Base-by-base conservation (phyloP, 2,797 vertebrate species). In the Garrulus glandarius region DNA sequence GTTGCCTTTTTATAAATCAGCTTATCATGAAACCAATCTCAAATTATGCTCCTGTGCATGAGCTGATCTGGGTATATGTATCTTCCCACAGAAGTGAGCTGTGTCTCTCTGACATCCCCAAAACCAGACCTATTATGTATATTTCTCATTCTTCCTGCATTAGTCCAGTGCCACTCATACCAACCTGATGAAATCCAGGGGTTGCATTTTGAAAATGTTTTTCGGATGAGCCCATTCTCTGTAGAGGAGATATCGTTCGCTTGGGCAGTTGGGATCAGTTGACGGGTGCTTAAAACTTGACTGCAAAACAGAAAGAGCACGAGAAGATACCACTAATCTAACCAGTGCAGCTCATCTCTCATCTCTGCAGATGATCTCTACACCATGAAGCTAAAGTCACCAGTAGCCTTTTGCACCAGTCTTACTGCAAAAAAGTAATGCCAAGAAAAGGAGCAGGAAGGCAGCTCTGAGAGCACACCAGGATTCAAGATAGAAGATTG, bases 131-230 rank as follows among this genome's bases (percentile, higher is more conserved):
- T 30, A 19, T 47, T 22, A 36, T 0, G 2, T 27, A 37, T 72
- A 77, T 55, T 49, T 49, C 41, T 57, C 59, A 13, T 59, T 90
- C 14, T 39, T 26, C 41, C 41, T 55, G 36, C 50, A 4, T 81
- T 89, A 71, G 15, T n/a, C 20, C 39, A 80, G 63, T 11, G 11
- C 32, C 34, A 24, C 22, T 64, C 55, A 67, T 49, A 91, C 95
- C 64, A 95, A 99, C 99, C 99, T 98, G 94, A 99, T 98, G 68
- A 99, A 98, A 96, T 99, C 98, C 49, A 99, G 97, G 7, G 99
- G 99, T 4, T 99, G 99, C 87, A 99, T 97, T 95, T 99, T 99
- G 97, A 99, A 99, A 96, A 99, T 98, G 92, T 98, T 99, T 93
- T 98, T 98, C 44, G 99, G 99, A 93, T 99, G 98, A 78, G 98